Evolutionary conservation across 2,888 invertebrate genomes (phyloP), one percentile per base, ranked within the genome.

Genomic region (Lasioglossum morio): DNA sequence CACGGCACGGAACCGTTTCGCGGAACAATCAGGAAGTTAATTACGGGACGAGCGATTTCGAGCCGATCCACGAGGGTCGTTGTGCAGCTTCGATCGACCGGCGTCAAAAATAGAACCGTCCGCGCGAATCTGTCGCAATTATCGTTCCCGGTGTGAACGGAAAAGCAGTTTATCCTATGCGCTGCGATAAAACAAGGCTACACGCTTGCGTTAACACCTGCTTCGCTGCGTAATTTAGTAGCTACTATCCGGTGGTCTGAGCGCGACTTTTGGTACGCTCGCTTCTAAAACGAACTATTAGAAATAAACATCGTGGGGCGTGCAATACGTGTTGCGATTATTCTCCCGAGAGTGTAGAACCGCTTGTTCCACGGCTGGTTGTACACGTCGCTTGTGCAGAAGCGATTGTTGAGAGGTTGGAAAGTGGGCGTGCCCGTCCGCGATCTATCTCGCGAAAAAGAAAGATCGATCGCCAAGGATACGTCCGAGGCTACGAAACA

Each of bases 391-490:
- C 77, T 66, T 4, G 53, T 82, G 82, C 77, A 76, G 75, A 82
- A 88, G 87, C 87, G 90, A 91, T 92, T 90, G 92, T 91, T 89
- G 90, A 89, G 90, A 92, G 91, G 91, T 90, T 92, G 92, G 92
- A 94, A 93, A 92, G 92, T 93, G 91, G 93, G 93, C 90, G 93
- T 92, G 93, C 87, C 90, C 83, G 63, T 43, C n/a, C 30, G 86
- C 82, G 88, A 91, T 91, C 88, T 90, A 92, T 90, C 90, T 90
- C 84, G 72, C 60, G 69, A 79, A 74, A 84, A 76, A 77, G 60
- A 53, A 60, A 73, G 78, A 86, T 78, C 78, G 66, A 81, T 77
- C 57, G 72, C 27, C 43, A 72, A 77, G 80, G 76, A 84, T 80
- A 80, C 19, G 34, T 23, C 2, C 80, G 63, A n/a, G n/a, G 48